These are phyloP conservation scores for Otis tarda DNA, from an alignment of 2,113 vertebrate species.

Conservation along the genomic window DNA sequence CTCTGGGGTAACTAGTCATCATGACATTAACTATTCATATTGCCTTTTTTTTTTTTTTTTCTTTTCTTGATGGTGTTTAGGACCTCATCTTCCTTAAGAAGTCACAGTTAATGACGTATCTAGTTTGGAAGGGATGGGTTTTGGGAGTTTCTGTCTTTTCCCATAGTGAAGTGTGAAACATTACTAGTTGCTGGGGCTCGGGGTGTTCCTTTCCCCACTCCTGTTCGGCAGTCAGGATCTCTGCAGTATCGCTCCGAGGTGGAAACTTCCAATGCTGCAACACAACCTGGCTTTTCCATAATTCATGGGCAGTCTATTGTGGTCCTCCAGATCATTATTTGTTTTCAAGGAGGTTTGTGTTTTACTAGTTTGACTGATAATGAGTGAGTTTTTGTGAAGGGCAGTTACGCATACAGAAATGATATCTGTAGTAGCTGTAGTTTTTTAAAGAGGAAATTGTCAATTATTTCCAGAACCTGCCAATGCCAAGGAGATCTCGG, in stretches of 20 bases:
- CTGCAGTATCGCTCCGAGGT: rapidly evolving
- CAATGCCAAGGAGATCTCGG: neutral
- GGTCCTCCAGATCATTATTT: neutral
- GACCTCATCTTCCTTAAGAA: neutral
- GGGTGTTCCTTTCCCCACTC: neutral
- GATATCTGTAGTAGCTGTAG: neutral
- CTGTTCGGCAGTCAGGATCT: neutral
- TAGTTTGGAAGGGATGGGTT: neutral
- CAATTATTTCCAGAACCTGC: neutral
- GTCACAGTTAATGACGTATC: neutral
- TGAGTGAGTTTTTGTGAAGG: neutral
- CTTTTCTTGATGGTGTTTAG: neutral
- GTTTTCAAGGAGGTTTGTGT: neutral
- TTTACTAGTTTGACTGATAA: neutral
- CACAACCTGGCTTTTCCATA: neutral
- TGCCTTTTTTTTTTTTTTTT: neutral
- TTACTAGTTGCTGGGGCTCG: neutral
- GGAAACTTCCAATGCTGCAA: neutral
- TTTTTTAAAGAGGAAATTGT: neutral
- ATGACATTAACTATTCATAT: neutral
- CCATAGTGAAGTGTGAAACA: neutral
- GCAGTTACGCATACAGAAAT: neutral
- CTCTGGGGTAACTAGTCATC: neutral
- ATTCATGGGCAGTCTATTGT: neutral
- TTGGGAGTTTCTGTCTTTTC: neutral